Evolutionary conservation across 2,888 invertebrate genomes (phyloP).

Genomic region (Epistrophe eligans): DNA sequence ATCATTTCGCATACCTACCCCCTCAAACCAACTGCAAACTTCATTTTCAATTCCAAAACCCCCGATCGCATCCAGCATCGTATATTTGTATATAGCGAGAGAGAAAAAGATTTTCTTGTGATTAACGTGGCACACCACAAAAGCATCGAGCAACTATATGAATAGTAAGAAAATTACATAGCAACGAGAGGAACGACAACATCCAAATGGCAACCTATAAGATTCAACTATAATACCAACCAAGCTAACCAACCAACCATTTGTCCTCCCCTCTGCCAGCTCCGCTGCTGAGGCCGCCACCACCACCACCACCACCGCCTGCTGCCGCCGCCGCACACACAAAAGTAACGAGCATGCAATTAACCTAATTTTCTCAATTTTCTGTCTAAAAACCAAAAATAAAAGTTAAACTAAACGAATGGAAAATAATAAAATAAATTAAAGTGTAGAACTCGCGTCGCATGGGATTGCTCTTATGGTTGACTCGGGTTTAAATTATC

Average conservation of each 20-base stretch:
- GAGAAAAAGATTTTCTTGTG: constrained; percentile 61
- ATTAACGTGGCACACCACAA: constrained; percentile 69
- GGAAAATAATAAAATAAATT: constrained; percentile 28
- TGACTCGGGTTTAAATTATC: no score
- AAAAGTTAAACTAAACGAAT: constrained; percentile 63
- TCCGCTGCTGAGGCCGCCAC: not conserved
- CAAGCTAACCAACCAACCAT: constrained; percentile 2
- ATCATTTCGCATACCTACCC: constrained; percentile 57
- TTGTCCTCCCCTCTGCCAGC: not conserved
- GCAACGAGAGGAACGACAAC: constrained; percentile 19
- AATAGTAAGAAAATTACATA: constrained; percentile 50
- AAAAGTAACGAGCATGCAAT: constrained; percentile 75
- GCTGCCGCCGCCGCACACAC: constrained; percentile 36
- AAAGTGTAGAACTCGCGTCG: not conserved
- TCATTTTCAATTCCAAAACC: constrained; percentile 36
- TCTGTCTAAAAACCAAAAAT: constrained; percentile 73
- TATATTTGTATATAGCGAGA: not conserved
- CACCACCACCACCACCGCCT: not conserved
- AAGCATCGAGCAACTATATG: constrained; percentile 54
- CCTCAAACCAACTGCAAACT: constrained; percentile 35
- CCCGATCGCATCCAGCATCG: constrained; percentile 48
- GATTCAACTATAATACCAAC: constrained; percentile 26
- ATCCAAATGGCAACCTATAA: constrained; percentile 61
- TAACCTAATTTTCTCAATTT: constrained; percentile 76
- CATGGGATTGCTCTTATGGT: not conserved